Conservation (phyloP, 1,140 invertebrate species). For the Heliothis subflexa region DNA sequence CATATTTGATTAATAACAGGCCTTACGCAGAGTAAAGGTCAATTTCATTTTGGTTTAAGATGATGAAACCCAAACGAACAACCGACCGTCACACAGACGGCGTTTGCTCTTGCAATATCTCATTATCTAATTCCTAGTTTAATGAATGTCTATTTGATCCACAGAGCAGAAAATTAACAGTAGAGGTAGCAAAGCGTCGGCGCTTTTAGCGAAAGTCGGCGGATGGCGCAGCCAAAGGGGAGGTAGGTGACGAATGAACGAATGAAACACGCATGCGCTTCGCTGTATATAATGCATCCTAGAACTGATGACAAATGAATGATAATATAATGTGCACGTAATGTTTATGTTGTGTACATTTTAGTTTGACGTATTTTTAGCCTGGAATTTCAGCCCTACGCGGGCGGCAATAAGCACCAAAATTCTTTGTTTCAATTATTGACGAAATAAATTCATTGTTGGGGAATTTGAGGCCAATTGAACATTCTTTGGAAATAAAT, state of each 20-base stretch:
- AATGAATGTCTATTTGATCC: constrained; percentile 67
- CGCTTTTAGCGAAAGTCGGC: constrained; percentile 77
- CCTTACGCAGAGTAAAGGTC: too few relatives aligned
- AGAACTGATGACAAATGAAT: constrained; percentile 1
- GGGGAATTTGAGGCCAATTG: background rate
- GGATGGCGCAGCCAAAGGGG: constrained; percentile 82
- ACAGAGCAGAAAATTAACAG: constrained; percentile 85
- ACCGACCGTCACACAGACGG: too few relatives aligned
- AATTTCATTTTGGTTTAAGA: too few relatives aligned
- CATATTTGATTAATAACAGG: too few relatives aligned
- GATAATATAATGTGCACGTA: constrained; percentile 11
- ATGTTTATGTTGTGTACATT: constrained; percentile 18
- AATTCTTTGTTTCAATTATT: constrained; percentile 3
- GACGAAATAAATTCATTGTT: background rate
- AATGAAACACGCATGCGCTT: constrained; percentile 51
- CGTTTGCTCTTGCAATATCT: background rate
- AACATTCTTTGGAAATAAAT: constrained; percentile 1
- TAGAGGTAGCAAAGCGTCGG: constrained; percentile 80
- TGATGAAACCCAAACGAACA: too few relatives aligned
- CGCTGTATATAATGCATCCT: constrained; percentile 39
- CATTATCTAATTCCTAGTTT: background rate
- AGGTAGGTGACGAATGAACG: constrained; percentile 69
- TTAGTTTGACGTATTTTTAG: background rate
- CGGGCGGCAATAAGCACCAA: background rate
- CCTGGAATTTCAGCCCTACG: background rate